Evolutionary conservation across 2,113 vertebrate species (phyloP).

Genomic region (Cynopterus brachyotis): DNA sequence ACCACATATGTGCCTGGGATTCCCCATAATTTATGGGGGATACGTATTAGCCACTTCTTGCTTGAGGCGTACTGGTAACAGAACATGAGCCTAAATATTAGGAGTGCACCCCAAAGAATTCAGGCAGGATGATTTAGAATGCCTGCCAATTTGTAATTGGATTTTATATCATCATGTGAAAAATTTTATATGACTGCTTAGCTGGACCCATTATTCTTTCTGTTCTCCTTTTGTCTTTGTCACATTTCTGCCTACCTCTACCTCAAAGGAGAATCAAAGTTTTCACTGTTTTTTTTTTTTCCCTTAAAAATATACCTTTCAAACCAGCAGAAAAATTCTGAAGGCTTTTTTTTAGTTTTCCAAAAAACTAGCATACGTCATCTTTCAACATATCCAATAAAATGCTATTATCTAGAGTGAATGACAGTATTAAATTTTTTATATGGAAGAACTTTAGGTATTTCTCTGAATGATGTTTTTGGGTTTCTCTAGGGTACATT

Average conservation of each 20-base stretch:
- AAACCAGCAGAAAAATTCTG: neutral
- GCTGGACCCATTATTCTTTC: neutral
- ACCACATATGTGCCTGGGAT: neutral
- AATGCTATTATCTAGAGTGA: neutral
- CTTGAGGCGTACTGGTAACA: neutral
- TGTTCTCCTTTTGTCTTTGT: neutral
- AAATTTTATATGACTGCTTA: neutral
- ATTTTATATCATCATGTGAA: slow-evolving; percentile 1
- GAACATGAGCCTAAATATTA: neutral
- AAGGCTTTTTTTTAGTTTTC: neutral
- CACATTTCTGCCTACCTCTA: neutral
- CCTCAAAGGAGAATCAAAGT: neutral
- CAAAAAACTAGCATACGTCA: neutral
- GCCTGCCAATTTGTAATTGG: slow-evolving; percentile 9
- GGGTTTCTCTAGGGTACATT: neutral
- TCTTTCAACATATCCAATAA: neutral
- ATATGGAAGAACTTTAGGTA: neutral
- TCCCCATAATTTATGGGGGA: neutral
- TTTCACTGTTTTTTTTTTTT: neutral
- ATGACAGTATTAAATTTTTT: neutral
- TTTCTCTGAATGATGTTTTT: slow-evolving; percentile 2
- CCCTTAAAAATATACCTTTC: neutral
- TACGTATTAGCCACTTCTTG: neutral
- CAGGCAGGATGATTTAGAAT: slow-evolving; percentile 18
- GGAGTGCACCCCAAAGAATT: neutral